Base-by-base conservation (phyloP, 2,888 invertebrate species). In the Ectemnius lituratus region DNA sequence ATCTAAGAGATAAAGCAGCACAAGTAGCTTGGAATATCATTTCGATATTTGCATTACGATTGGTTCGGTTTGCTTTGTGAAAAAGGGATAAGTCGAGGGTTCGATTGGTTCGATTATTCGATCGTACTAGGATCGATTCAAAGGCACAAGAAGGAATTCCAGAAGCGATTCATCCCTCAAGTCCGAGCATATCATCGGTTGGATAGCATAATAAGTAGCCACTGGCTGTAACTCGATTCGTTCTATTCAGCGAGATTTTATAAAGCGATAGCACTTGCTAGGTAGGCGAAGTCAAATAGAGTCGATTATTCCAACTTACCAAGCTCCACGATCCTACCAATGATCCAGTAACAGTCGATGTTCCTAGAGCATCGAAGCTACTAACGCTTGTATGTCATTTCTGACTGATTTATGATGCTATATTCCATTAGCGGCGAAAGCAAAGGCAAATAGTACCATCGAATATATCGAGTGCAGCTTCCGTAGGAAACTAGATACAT, bases 101-200 rank as follows among this genome's bases (percentile, higher is more conserved):
- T 14, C 23, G 14, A 49, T 49, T 49, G 14, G n/a, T n/a, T 62
- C 27, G 57, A 56, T 58, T 28, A n/a, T 16, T 23, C 23, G 23
- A 23, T 23, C 3, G 23, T 23, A 3, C 3, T 3, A 23, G 23
- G 23, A 23, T 23, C 23, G 23, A 23, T 23, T 63, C 63, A 20
- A 56, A 46, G 18, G 14, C 49, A 27, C 64, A 64, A 68, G 58
- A 37, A 56, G 65, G 65, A 52, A 66, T 65, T 62, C 58, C 46
- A 65, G 62, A 62, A 68, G 68, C 65, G 58, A 73, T 76, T 60
- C 59, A 73, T 69, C 69, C 60, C 69, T 60, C 66, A 59, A 16
- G 16, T 16, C n/a, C n/a, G 27, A 49, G 65, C 49, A 37, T 75
- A 75, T 73, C 68, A 75, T 73, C 68, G 62, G 46, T 28, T 16